Evolutionary conservation across 2,888 invertebrate species (phyloP).

Genomic region (Aquatica leii): DNA sequence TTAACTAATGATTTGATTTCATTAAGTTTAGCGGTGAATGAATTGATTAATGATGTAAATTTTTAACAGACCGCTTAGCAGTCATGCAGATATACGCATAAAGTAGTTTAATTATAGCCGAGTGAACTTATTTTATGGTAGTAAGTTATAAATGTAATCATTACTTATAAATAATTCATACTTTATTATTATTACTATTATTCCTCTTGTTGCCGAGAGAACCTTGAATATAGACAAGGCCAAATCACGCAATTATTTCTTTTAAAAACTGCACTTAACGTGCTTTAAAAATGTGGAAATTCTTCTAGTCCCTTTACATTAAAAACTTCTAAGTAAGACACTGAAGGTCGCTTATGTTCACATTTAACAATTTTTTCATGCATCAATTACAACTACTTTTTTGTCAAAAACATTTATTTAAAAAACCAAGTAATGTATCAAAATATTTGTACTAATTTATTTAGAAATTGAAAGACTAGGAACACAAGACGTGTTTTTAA

Average conservation of each 20-base stretch:
- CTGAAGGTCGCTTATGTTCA: not conserved
- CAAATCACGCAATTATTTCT: slow-evolving; percentile 21
- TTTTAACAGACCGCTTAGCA: slow-evolving; percentile 20
- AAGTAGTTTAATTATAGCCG: slow-evolving; percentile 23
- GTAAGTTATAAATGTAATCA: slow-evolving; percentile 30
- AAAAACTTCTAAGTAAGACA: not conserved
- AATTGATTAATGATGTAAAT: slow-evolving; percentile 23
- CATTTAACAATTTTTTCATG: no score
- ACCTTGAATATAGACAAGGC: slow-evolving; percentile 33
- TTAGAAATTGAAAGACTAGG: no score
- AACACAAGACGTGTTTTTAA: no score
- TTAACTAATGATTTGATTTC: slow-evolving; percentile 14
- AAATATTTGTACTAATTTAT: no score
- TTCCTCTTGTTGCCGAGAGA: slow-evolving; percentile 15
- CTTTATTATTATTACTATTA: slow-evolving; percentile 21
- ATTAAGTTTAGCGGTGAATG: slow-evolving; percentile 28
- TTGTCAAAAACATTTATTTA: no score
- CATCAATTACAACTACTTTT: no score
- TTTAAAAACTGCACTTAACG: not conserved
- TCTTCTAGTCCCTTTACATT: not conserved
- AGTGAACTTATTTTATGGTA: slow-evolving; percentile 26
- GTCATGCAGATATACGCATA: slow-evolving; percentile 15
- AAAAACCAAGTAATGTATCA: no score
- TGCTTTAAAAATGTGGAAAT: no score
- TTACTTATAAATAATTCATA: slow-evolving; percentile 33